A percentile compares a stretch with the other conserved stretches of the same genome.
phyloP scores from a whole-genome alignment of 2,888 invertebrate species.

The Bellardia bayeri region DNA sequence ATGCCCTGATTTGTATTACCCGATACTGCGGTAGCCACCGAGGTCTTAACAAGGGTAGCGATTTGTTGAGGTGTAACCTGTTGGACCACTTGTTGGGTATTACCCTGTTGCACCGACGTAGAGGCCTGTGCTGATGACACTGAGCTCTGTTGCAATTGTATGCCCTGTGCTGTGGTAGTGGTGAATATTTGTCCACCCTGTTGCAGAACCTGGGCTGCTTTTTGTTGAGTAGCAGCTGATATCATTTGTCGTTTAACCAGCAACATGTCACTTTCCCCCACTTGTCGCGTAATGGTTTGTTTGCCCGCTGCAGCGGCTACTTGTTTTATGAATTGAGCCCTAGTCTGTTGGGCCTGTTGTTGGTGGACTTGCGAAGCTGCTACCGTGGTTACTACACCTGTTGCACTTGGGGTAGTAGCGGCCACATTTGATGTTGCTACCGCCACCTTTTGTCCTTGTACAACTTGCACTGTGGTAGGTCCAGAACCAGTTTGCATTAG shows the following conservation, averaged over 20 bases:
- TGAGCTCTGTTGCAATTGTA: constrained; percentile 83
- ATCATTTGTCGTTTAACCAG: constrained; percentile 86
- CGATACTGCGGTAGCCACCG: constrained; percentile 80
- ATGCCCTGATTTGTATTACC: constrained; percentile 77
- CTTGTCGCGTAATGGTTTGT: constrained; percentile 85
- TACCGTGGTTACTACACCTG: constrained; percentile 82
- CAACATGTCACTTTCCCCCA: constrained; percentile 86
- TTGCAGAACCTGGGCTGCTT: constrained; percentile 84
- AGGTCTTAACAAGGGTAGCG: constrained; percentile 83
- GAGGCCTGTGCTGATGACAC: constrained; percentile 67
- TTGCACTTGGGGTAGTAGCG: constrained; percentile 75
- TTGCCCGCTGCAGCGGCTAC: constrained; percentile 79
- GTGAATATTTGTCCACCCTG: constrained; percentile 86
- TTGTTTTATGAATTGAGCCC: constrained; percentile 84
- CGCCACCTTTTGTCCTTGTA: constrained; percentile 84
- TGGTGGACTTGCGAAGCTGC: constrained; percentile 85
- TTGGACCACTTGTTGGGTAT: constrained; percentile 80
- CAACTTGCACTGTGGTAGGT: constrained; percentile 79
- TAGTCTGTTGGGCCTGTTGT: constrained; percentile 81
- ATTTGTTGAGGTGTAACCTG: constrained; percentile 82
- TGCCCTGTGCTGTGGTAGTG: constrained; percentile 74
- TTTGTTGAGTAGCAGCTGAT: constrained; percentile 78
- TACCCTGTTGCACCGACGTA: constrained; percentile 80
- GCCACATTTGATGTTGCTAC: constrained; percentile 81
- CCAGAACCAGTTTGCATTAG: constrained; percentile 79